phyloP scores from a whole-genome alignment of 2,888 invertebrate genomes.

The Drosophila mercatorum region DNA sequence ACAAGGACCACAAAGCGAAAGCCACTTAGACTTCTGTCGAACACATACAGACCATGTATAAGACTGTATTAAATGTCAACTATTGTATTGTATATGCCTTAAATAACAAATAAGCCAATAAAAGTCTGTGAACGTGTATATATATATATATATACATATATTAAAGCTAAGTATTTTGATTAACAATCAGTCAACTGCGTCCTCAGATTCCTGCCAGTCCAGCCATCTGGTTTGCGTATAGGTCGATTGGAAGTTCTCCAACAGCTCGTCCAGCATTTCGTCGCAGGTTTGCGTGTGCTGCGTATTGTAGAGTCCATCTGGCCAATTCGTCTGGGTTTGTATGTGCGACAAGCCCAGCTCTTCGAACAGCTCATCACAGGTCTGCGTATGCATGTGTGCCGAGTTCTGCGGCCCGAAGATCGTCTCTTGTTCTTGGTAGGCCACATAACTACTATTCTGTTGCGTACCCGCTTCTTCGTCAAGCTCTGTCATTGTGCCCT shows the following conservation, averaged over 20 bases:
- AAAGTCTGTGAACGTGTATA: conserved; percentile 8
- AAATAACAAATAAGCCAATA: conserved; percentile 16
- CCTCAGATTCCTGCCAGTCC: conserved; percentile 59
- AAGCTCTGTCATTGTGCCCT: conserved; percentile 65
- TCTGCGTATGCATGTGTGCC: conserved; percentile 83
- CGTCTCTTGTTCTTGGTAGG: conserved; percentile 37
- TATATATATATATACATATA: too few relatives aligned
- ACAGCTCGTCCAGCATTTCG: conserved; percentile 78
- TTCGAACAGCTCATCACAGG: conserved; percentile 86
- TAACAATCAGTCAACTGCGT: conserved; percentile 13
- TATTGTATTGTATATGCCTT: conserved; percentile 12
- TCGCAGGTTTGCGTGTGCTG: conserved; percentile 84
- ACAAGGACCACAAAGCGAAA: conserved; percentile 25
- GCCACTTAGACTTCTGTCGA: conserved; percentile 22
- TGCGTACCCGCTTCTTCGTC: conserved; percentile 12
- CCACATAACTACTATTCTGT: conserved; percentile 11
- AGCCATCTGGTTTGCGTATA: conserved; percentile 84
- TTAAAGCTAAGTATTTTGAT: conserved; percentile 1
- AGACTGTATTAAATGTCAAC: conserved; percentile 9
- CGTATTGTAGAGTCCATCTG: conserved; percentile 78
- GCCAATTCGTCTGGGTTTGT: conserved; percentile 88
- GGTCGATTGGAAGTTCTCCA: conserved; percentile 82
- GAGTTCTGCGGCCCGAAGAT: conserved; percentile 62
- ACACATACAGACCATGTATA: not conserved
- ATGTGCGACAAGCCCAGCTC: conserved; percentile 87